Base-by-base conservation (phyloP, 2,797 vertebrate species). In the Distichodus sexfasciatus region DNA sequence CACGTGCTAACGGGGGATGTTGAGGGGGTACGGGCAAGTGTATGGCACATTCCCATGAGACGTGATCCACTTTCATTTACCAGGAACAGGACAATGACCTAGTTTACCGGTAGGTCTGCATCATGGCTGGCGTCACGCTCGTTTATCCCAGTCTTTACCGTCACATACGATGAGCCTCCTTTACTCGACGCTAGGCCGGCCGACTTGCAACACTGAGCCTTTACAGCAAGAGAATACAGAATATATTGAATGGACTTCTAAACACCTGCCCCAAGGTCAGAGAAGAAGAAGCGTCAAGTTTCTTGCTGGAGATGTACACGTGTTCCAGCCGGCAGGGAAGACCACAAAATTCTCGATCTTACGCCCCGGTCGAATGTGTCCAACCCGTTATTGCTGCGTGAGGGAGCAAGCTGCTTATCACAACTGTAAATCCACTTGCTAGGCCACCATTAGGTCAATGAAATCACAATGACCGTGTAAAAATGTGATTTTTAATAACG, bases 51-150 rank as follows among this genome's bases (percentile, higher is more conserved):
- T 83, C 88, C 80, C 72, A 14, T 0, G 85, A 79, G 87, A 87
- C 80, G 43, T 76, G 86, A 76, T 86, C 82, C 70, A 87, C 40
- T 86, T 88, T 85, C 51, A 68, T 73, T 15, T 85, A 83, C 79
- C 67, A 69, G 60, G 74, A 72, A 76, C 59, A 76, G 47, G 65
- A 79, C 50, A 47, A 60, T 82, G 84, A 76, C 85, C 82, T 69
- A 81, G 58, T 85, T 86, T 79, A 72, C 78, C 81, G 77, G 82
- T 82, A 75, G 68, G 70, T 38, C 55, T 40, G 60, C 26, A 60
- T 69, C 68, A 71, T 36, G 38, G 41, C 57, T 59, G 46, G 33
- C 15, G 53, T 74, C 66, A 67, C 12, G 28, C 38, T 26, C 10
- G 9, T 38, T 48, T 57, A 54, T 35, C 48, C 24, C 53, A 11